Percentiles rank a stretch among this genome's conserved stretches.
phyloP scores from a whole-genome alignment of 2,113 vertebrate genomes.

The Datnioides undecimradiatus region DNA sequence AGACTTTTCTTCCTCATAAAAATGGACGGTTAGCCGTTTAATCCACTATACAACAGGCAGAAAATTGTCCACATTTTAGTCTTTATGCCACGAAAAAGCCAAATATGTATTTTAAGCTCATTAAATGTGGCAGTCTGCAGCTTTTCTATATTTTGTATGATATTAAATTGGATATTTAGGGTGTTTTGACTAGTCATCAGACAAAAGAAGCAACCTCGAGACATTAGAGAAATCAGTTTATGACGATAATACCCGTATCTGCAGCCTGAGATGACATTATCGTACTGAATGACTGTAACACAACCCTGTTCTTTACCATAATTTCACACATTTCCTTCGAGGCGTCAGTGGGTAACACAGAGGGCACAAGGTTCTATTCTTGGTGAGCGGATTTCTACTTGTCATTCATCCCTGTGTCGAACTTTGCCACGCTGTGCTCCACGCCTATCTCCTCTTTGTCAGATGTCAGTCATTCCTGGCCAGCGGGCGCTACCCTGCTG shows the following conservation, averaged over 20 bases:
- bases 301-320: not conserved
- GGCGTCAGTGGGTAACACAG: not conserved
- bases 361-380: slow-evolving; percentile 23
- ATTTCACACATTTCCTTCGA: slow-evolving; percentile 12
- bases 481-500: slow-evolving; percentile 40
- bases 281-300: not conserved
- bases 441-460: slow-evolving; percentile 53
- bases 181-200: not conserved
- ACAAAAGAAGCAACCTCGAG: not conserved
- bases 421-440: slow-evolving; percentile 37
- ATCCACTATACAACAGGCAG: not conserved
- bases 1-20: not conserved
- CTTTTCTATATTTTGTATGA: not conserved
- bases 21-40: not conserved
- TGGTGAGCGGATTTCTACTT: slow-evolving; percentile 14
- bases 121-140: not conserved
- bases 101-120: not conserved
- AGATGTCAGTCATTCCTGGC: slow-evolving; percentile 70
- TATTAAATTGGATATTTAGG: not conserved
- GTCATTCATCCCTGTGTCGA: slow-evolving; percentile 31
- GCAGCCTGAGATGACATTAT: not conserved
- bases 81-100: not conserved
- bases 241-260: not conserved
- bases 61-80: not conserved
- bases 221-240: not conserved